These are phyloP conservation scores for Euborellia annulipes DNA, from an alignment of 1,140 invertebrate species.

Conservation along the genomic window DNA sequence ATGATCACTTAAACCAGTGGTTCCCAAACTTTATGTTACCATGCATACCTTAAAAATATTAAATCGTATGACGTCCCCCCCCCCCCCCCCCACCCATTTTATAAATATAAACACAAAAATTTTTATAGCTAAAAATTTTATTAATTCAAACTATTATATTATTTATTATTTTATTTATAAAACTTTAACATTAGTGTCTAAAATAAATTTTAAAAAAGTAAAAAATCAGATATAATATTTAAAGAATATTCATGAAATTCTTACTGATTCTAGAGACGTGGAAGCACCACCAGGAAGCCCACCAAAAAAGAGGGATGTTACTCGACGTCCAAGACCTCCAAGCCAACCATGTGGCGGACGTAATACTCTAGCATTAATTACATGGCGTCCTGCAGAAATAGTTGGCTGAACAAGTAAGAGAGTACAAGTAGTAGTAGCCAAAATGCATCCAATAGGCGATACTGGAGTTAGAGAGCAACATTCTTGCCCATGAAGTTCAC, in stretches of 20 bases:
- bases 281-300: conserved; percentile 32
- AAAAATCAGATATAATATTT: too few species aligned
- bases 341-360: conserved; percentile 69
- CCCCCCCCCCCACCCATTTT: too few species aligned
- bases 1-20: too few species aligned
- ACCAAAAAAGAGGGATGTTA: conserved; percentile 79
- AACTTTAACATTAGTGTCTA: too few species aligned
- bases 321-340: conserved; percentile 66
- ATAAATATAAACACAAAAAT: too few species aligned
- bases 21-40: too few species aligned
- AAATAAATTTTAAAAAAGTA: too few species aligned
- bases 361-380: conserved; percentile 50
- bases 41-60: too few species aligned
- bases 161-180: too few species aligned
- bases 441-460: conserved; percentile 56
- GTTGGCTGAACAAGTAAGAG: conserved; percentile 58
- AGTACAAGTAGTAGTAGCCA: conserved; percentile 83
- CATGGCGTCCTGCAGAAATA: conserved; percentile 37
- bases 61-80: too few species aligned
- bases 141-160: too few species aligned
- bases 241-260: neutral
- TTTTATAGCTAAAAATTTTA: too few species aligned
- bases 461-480: conserved; percentile 59
- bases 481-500: conserved; percentile 54
- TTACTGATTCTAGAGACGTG: conserved; percentile 43